Evolutionary conservation across 2,113 vertebrate species (phyloP), one percentile per base, ranked within the genome.

Genomic region (Ctenomys sociabilis): DNA sequence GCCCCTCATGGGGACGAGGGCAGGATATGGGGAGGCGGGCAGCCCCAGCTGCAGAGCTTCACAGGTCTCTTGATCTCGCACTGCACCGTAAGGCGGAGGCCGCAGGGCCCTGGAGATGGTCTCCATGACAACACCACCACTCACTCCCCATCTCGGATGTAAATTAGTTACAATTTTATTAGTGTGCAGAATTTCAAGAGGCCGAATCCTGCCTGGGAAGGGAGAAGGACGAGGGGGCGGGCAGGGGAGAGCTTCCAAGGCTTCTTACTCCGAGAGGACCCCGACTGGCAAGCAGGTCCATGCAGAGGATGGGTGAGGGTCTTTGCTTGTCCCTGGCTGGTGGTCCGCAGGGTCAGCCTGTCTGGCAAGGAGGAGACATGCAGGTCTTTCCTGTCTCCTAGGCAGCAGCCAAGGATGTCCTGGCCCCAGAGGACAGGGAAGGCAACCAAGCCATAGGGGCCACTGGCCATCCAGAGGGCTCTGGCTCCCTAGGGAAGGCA

Each of bases 111-210:
- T 0, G 97, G 98, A 99, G 98, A 98, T 97, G 97, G 98, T 99
- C 98, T 98, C 98, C 98, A 99, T 98, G 98, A 98, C 98, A 98
- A 99, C 77, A 68, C 98, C 98, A 98, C 98, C 98, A 98, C 98
- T 98, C 98, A 98, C 97, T 98, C 98, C 98, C 98, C 98, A 98
- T 98, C 98, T 98, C 95, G 8, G 97, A 98, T 99, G 99, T 98
- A 99, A 99, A 99, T 99, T 97, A 99, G 98, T 98, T 97, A 95
- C 97, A 98, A 99, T 99, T 98, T 98, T 98, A 99, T 99, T 99
- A 99, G 98, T 98, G 98, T 98, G 98, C 98, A 97, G 98, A 98
- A 98, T 98, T 99, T 98, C 98, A 98, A 98, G 98, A 98, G 98
- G 97, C 97, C 3, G 0, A 94, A 97, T 98, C 93, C 97, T 94